Conservation (phyloP, 2,888 invertebrate species). For the Lepidocyrtinus sp. region DNA sequence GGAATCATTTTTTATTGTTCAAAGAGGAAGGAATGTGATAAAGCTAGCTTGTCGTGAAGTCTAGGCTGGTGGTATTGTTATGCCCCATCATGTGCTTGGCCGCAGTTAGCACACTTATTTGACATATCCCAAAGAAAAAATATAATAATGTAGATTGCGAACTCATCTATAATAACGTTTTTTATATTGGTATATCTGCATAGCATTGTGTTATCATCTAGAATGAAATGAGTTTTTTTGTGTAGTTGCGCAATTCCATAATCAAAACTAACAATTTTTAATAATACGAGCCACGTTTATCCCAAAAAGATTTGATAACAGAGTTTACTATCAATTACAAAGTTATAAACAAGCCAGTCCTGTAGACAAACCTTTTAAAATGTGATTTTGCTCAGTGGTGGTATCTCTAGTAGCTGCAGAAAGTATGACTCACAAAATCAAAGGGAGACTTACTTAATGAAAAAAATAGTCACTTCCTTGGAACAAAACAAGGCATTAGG, state of each 20-base stretch:
- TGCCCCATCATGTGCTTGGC: background rate
- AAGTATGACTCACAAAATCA: slow-evolving; percentile 4
- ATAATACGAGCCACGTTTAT: slow-evolving; percentile 45
- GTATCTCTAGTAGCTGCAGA: too few species aligned
- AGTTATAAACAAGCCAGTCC: slow-evolving; percentile 55
- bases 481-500: slow-evolving; percentile 2
- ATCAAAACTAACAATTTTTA: slow-evolving; percentile 33
- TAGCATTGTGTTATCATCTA: background rate
- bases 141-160: slow-evolving; percentile 1
- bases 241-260: slow-evolving; percentile 33
- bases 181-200: background rate
- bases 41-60: slow-evolving; percentile 15
- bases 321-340: slow-evolving; percentile 61
- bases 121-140: slow-evolving; percentile 32
- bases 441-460: background rate
- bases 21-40: slow-evolving; percentile 25
- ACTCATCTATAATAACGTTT: background rate
- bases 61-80: slow-evolving; percentile 14
- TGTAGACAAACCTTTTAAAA: slow-evolving; percentile 4
- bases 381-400: slow-evolving; percentile 2
- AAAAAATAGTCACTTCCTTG: slow-evolving; percentile 15
- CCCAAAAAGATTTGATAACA: slow-evolving; percentile 58
- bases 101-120: slow-evolving; percentile 45
- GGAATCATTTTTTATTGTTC: slow-evolving; percentile 33
- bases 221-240: slow-evolving; percentile 45